Percentiles rank a stretch among this genome's conserved stretches.
These are phyloP conservation scores for Camponotus fellah DNA, from an alignment of 2,888 invertebrate species.

Conservation along the genomic window DNA sequence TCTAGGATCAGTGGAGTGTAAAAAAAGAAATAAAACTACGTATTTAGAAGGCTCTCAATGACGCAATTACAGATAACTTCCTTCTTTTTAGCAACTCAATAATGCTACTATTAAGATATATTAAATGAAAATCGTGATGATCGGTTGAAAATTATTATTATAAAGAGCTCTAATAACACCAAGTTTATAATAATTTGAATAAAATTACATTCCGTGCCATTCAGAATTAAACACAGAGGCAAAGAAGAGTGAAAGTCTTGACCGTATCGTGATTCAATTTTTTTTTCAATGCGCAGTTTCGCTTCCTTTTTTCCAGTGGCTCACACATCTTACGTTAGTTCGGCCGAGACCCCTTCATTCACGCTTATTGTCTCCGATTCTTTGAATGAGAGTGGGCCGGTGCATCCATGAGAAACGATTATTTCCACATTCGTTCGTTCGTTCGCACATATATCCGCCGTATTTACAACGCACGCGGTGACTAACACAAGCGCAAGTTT, in stretches of 20 bases:
- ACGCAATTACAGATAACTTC: neutral
- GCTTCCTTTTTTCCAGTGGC: slow-evolving; percentile 1
- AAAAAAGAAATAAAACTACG: slow-evolving; percentile 19
- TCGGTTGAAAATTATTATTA: neutral
- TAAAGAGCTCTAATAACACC: neutral
- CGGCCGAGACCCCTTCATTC: slow-evolving; percentile 67
- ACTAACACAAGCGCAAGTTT: slow-evolving; percentile 46
- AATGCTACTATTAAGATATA: neutral
- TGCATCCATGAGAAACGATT: slow-evolving; percentile 73
- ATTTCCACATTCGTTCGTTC: slow-evolving; percentile 67
- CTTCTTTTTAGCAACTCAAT: neutral
- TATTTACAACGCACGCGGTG: slow-evolving; percentile 6
- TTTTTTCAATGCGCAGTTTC: slow-evolving; percentile 4
- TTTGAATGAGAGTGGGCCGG: slow-evolving; percentile 74
- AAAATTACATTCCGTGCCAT: neutral
- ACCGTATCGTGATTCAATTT: slow-evolving; percentile 28
- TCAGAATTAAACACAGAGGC: slow-evolving; percentile 29
- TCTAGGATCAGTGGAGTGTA: neutral
- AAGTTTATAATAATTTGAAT: neutral
- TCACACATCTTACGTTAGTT: slow-evolving; percentile 34
- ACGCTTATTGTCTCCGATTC: slow-evolving; percentile 65
- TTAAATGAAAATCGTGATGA: slow-evolving; percentile 1
- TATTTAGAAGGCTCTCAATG: neutral
- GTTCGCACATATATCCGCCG: slow-evolving; percentile 65
- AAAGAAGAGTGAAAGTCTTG: slow-evolving; percentile 34